Evolutionary conservation across 2,888 invertebrate species (phyloP), one percentile per base, ranked within the genome.

Genomic region (Tachina fera): DNA sequence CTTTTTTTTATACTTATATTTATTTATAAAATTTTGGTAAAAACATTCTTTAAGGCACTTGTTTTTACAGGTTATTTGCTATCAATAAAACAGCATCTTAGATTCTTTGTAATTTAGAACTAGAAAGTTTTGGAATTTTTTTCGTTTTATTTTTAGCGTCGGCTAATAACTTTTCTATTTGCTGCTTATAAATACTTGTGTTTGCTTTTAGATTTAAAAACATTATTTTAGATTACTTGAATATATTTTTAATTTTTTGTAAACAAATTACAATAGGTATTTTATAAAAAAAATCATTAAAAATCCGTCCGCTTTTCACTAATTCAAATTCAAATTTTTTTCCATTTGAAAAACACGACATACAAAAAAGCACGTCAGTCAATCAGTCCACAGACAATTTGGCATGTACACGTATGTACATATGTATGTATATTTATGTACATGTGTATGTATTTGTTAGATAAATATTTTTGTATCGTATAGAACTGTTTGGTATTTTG

Each of bases 341-440:
- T 60, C n/a, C 65, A 16, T 77, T 77, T 83, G 53, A 68, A 75
- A 74, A 81, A 81, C 47, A 65, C 43, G 49, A 53, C 67, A 65
- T 19, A 56, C 43, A 45, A 68, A 61, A 74, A 72, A 56, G 16
- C 75, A 75, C 75, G 81, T 83, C 83, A 83, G 81, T 83, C 83
- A 83, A 78, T 83, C 77, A 78, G 72, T 78, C 72, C 83, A 39
- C 60, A 78, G 83, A 83, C 83, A 83, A 78, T 83, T 89, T 88
- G 90, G 90, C 91, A 89, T 90, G 79, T 70, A 87, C 65, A 72
- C 31, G 72, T 72, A 61, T 74, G 47, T 4, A 31, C 6, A 31
- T 31, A 6, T 0, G 6, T 31, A 6, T 31, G 31, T 31, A 31
- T 6, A 6, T 31, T 4, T 31, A 31, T 31, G 31, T 31, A 31